These are phyloP conservation scores for Danaus chrysippus DNA, from an alignment of 2,888 invertebrate genomes.

Conservation along the genomic window DNA sequence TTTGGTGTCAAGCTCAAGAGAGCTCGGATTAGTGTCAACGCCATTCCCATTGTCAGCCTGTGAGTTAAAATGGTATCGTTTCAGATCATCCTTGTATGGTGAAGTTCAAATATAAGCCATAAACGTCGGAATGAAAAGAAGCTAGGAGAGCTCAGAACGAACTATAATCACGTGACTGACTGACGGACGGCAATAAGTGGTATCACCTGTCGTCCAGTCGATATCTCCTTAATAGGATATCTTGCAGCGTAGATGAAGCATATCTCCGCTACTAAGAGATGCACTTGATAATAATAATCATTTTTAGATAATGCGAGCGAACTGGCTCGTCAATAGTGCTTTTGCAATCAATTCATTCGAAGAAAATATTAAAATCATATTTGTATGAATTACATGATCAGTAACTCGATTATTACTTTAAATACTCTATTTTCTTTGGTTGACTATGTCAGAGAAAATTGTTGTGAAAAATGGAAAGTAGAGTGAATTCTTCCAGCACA, in stretches of 20 bases:
- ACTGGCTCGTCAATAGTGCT: slow-evolving; percentile 19
- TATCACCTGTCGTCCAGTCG: slow-evolving; percentile 33
- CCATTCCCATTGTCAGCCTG: slow-evolving; percentile 42
- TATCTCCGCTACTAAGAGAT: slow-evolving; percentile 31
- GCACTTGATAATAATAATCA: slow-evolving; percentile 29
- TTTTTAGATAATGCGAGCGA: slow-evolving; percentile 24
- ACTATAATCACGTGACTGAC: slow-evolving; percentile 17
- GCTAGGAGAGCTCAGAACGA: slow-evolving; percentile 11
- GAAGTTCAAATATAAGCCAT: slow-evolving; percentile 16
- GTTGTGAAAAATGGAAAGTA: slow-evolving; percentile 76
- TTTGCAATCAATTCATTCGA: slow-evolving; percentile 16
- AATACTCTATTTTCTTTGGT: slow-evolving; percentile 44
- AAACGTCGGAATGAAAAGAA: slow-evolving; percentile 17
- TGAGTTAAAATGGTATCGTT: slow-evolving; percentile 42
- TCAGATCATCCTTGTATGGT: slow-evolving; percentile 33
- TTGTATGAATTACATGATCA: not conserved
- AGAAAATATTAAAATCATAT: no score
- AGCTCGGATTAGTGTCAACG: slow-evolving; percentile 50
- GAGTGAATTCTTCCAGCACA: slow-evolving; percentile 70
- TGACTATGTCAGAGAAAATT: slow-evolving; percentile 63
- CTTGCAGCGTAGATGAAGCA: slow-evolving; percentile 26
- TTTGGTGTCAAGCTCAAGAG: slow-evolving; percentile 50
- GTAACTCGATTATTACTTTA: not conserved
- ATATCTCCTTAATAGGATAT: slow-evolving; percentile 32
- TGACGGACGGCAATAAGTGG: slow-evolving; percentile 29